Base-by-base conservation (phyloP, 2,797 vertebrate species). In the Varecia variegata region DNA sequence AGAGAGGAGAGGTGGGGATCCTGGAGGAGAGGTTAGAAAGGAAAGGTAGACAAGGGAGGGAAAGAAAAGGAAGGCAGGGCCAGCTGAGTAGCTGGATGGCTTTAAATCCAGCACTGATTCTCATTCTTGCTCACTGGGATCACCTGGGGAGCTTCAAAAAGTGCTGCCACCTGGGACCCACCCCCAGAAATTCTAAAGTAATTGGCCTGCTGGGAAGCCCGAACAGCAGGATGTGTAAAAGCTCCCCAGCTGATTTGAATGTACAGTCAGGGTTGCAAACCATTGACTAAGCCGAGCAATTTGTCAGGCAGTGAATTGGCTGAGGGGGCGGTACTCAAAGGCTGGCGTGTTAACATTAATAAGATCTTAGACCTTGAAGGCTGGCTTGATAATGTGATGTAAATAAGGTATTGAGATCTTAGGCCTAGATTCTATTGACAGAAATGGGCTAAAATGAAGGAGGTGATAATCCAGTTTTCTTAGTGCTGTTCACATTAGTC, bases 271-370 rank as follows among this genome's bases (percentile, higher is more conserved):
- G 52, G 67, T 67, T 94, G 77, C 38, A 62, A 87, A 92, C 80
- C 71, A 90, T 35, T 97, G 88, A 93, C 71, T 95, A 92, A 95
- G 88, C 87, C 68, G 82, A 92, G 94, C 88, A 79, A 96, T 96
- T 97, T 97, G 93, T 96, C 79, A 97, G 88, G 94, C 74, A 94
- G 95, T 94, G 94, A 97, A 97, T 94, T 84, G 68, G n/a, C 88
- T 96, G 97, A 96, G 97, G 95, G 90, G 97, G 95, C 0, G 13
- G 88, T 84, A 88, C 71, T 97, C 86, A 77, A 93, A 90, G 67
- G 4, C 95, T 85, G 38, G 67, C 77, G 96, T 96, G 93, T 97
- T 97, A 97, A 95, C 93, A 73, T 97, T 96, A 97, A 97, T 97
- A 93, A 97, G 97, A 97, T 97, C 96, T 95, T 96, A 95, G 88